Evolutionary conservation across 2,113 vertebrate genomes (phyloP).

Genomic region (Centropristis striata): DNA sequence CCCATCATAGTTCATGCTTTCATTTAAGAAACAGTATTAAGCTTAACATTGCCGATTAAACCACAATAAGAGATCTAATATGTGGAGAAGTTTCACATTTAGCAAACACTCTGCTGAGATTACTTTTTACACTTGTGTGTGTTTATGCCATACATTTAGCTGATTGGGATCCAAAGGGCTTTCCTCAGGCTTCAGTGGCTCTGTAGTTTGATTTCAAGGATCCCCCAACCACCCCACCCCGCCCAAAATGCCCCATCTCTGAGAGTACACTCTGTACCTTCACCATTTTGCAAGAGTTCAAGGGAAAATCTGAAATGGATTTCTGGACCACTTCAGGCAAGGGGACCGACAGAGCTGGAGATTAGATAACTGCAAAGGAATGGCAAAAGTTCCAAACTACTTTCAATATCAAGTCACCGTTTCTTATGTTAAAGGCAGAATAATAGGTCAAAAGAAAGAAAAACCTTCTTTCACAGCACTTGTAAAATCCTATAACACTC

Average conservation of each 20-base stretch:
- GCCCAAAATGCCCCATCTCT: slow-evolving; percentile 66
- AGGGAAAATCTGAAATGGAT: slow-evolving; percentile 80
- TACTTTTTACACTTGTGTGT: neutral
- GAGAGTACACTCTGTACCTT: slow-evolving; percentile 78
- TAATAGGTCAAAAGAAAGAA: slow-evolving; percentile 5
- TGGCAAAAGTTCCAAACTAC: neutral
- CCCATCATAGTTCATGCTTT: neutral
- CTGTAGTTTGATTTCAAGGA: slow-evolving; percentile 45
- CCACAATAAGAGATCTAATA: neutral
- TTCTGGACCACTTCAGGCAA: slow-evolving; percentile 46
- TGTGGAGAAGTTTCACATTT: slow-evolving; percentile 4
- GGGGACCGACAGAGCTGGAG: slow-evolving; percentile 4
- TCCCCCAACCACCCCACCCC: slow-evolving; percentile 19
- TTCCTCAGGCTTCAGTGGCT: slow-evolving; percentile 44
- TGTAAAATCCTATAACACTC: slow-evolving; percentile 4
- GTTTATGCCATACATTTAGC: slow-evolving; percentile 25
- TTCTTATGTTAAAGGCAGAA: neutral
- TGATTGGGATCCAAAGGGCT: slow-evolving; percentile 38
- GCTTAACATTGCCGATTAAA: slow-evolving; percentile 7
- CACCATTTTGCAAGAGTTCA: slow-evolving; percentile 62
- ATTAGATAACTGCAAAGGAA: slow-evolving; percentile 16
- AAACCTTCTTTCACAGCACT: neutral
- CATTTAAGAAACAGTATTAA: neutral
- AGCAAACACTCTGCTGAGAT: neutral
- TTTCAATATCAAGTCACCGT: neutral